Base-by-base conservation (phyloP, 2,888 invertebrate species). In the Xanthia icteritia region DNA sequence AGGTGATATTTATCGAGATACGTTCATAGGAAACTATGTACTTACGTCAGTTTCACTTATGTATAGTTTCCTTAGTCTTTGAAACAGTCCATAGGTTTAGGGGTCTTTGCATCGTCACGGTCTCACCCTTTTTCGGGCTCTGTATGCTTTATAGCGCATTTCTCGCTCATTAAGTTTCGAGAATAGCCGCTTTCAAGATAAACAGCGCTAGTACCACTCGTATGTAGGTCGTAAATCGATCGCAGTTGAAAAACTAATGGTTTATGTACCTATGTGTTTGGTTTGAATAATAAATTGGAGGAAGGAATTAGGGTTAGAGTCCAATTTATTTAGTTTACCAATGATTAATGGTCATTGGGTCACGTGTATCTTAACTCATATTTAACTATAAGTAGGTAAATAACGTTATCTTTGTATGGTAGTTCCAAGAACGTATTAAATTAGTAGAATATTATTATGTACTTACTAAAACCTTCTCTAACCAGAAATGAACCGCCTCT, bases 111-210 rank as follows among this genome's bases (percentile, higher is more conserved):
- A 61, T 51, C 69, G 72, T 84, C 84, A 84, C 48, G 68, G 54
- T 64, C 20, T 58, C 64, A 60, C 80, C 74, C 81, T 81, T 73
- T 39, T 65, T 42, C 54, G 58, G 39, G 31, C 39, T 79, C 70
- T 86, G 56, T 77, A 77, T 79, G 68, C 79, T 76, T 76, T 81
- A 86, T 69, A 79, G 76, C 75, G 64, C 73, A 84, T 81, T 88
- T 86, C 85, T 79, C 77, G 87, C 79, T 88, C 87, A 86, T 88
- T 86, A 79, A 79, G 72, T 81, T 84, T 81, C 45, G 48, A 84
- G 77, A 83, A 88, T 86, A 78, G 77, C 63, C 76, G 75, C 74
- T 73, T 88, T 79, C 73, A 77, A 84, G 81, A 88, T 77, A 88
- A 84, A 79, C 84, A 86, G 76, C 56, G 66, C 71, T 51, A 54